Conservation (phyloP, 2,113 vertebrate species). For the Sardina pilchardus region DNA sequence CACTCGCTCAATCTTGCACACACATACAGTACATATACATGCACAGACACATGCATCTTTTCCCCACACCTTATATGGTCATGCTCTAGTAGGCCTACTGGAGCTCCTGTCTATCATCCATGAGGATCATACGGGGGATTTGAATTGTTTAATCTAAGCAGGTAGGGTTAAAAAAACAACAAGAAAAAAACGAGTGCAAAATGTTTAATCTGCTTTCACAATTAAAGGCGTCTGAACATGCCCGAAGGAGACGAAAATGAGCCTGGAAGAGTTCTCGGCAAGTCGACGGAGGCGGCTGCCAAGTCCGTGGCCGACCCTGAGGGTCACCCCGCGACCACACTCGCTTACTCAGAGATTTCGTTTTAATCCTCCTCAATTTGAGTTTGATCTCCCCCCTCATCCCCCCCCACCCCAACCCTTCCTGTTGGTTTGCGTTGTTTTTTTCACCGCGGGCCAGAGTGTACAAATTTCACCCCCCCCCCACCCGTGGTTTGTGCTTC, state of each 20-base stretch:
- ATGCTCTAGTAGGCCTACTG: neutral
- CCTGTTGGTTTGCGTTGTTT: neutral
- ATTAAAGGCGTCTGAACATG: conserved; percentile 13
- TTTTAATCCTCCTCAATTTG: neutral
- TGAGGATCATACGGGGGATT: neutral
- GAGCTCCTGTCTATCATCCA: neutral
- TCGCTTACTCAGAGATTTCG: neutral
- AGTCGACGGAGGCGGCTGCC: neutral
- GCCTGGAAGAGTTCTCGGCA: neutral
- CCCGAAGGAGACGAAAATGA: neutral
- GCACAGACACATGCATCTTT: neutral
- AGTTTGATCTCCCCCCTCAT: neutral
- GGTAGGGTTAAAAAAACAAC: neutral
- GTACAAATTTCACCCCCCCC: neutral
- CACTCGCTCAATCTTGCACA: neutral
- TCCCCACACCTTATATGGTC: neutral
- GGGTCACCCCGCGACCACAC: neutral
- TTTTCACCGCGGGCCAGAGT: neutral
- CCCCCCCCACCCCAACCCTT: neutral
- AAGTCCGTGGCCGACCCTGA: neutral
- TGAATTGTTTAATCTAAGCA: neutral
- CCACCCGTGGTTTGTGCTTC: neutral
- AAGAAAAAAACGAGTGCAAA: neutral
- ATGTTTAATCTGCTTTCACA: neutral
- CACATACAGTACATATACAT: neutral